These are phyloP conservation scores for Dermatemys mawii DNA, from an alignment of 2,113 vertebrate genomes.

Conservation along the genomic window DNA sequence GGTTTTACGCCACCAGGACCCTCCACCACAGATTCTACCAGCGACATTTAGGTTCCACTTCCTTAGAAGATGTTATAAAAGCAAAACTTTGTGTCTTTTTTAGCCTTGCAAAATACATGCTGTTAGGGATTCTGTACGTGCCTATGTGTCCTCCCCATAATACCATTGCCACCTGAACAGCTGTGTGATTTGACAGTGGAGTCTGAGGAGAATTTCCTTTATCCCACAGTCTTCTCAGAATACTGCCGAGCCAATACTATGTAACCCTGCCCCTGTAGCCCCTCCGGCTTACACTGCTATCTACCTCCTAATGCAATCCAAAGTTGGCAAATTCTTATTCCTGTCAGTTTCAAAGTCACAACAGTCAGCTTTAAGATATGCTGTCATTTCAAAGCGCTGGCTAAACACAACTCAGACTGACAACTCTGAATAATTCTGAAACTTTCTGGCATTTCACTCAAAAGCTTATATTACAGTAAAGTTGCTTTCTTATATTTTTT, in stretches of 20 bases:
- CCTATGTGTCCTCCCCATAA: neutral
- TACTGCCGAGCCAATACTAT: fast-evolving
- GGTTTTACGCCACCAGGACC: neutral
- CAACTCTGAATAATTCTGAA: slow-evolving; percentile 65
- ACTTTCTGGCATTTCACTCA: slow-evolving; percentile 49
- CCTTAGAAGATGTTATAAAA: neutral
- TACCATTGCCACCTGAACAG: neutral
- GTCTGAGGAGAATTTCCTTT: neutral
- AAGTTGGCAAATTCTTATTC: neutral
- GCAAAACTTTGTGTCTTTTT: neutral
- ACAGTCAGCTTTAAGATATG: neutral
- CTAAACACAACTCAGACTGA: slow-evolving; percentile 63
- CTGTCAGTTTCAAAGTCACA: neutral
- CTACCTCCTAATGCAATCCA: neutral
- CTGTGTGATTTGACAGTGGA: fast-evolving
- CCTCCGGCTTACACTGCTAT: neutral
- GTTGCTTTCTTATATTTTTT: slow-evolving; percentile 51
- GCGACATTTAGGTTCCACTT: fast-evolving
- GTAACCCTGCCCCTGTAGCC: fast-evolving
- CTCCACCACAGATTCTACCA: fast-evolving
- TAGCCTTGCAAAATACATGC: slow-evolving; percentile 3
- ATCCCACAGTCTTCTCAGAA: fast-evolving
- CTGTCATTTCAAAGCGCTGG: slow-evolving; percentile 60
- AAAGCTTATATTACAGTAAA: slow-evolving; percentile 13
- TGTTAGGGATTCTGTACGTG: neutral